These are phyloP conservation scores for Bombylius major DNA, from an alignment of 2,888 invertebrate genomes.

Conservation along the genomic window DNA sequence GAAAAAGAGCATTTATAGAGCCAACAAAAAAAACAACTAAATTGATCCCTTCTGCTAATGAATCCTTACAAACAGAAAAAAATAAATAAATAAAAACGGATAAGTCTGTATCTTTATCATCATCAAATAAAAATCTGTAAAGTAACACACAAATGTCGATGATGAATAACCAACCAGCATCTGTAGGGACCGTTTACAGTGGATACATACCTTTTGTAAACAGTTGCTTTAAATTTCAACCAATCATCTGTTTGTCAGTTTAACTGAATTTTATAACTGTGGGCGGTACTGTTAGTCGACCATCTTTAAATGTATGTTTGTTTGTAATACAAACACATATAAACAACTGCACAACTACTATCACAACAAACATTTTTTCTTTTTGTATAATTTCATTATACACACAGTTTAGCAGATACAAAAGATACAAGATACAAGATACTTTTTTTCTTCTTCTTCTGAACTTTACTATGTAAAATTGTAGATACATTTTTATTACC, in stretches of 20 bases:
- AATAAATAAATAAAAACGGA: not conserved
- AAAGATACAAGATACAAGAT: no score
- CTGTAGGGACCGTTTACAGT: conserved; percentile 3
- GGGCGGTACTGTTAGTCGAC: not conserved
- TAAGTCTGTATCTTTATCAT: no score
- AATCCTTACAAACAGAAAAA: not conserved
- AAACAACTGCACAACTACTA: no score
- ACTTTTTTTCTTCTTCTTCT: no score
- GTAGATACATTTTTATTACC: no score
- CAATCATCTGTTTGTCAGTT: conserved; percentile 3
- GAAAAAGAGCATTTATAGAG: not conserved
- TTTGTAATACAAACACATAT: not conserved
- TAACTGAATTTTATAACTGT: not conserved
- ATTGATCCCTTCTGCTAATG: conserved; percentile 2
- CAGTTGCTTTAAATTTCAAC: conserved; percentile 1
- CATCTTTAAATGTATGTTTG: not conserved
- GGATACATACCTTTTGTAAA: conserved; percentile 1
- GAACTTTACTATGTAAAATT: no score
- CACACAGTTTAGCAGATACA: no score
- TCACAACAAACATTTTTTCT: no score
- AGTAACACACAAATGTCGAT: no score
- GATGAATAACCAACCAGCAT: not conserved
- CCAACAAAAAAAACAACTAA: not conserved
- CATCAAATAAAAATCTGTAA: no score
- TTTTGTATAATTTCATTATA: no score